phyloP scores from a whole-genome alignment of 2,113 vertebrate species.

The Upupa epops region DNA sequence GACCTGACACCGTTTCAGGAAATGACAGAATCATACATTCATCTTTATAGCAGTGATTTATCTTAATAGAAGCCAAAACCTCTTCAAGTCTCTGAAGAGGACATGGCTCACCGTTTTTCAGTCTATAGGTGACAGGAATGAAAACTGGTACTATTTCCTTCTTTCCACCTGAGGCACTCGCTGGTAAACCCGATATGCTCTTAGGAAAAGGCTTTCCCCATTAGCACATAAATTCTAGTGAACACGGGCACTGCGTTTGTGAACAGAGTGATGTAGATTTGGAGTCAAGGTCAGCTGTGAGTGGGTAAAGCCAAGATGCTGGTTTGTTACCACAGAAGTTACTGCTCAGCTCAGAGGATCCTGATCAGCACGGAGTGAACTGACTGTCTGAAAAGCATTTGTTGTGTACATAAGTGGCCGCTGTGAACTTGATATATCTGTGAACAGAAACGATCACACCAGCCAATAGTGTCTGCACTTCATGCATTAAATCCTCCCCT shows the following conservation, averaged over 20 bases:
- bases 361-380: neutral
- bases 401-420: neutral
- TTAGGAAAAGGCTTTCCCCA: neutral
- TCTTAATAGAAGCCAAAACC: neutral
- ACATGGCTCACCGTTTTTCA: slow-evolving; percentile 7
- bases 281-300: neutral
- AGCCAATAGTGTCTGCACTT: neutral
- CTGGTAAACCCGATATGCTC: neutral
- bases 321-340: neutral
- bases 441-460: neutral
- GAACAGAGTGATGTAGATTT: neutral
- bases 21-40: neutral
- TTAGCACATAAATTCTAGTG: slow-evolving; percentile 11
- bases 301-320: neutral
- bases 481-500: neutral
- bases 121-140: neutral
- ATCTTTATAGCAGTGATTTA: neutral
- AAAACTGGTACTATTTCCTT: neutral
- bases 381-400: neutral
- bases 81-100: neutral
- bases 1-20: neutral
- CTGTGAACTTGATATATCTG: neutral
- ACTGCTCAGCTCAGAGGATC: neutral
- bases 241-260: neutral
- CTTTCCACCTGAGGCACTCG: neutral